Evolutionary conservation across 2,888 invertebrate genomes (phyloP).

Genomic region (Cremastinae sp.): DNA sequence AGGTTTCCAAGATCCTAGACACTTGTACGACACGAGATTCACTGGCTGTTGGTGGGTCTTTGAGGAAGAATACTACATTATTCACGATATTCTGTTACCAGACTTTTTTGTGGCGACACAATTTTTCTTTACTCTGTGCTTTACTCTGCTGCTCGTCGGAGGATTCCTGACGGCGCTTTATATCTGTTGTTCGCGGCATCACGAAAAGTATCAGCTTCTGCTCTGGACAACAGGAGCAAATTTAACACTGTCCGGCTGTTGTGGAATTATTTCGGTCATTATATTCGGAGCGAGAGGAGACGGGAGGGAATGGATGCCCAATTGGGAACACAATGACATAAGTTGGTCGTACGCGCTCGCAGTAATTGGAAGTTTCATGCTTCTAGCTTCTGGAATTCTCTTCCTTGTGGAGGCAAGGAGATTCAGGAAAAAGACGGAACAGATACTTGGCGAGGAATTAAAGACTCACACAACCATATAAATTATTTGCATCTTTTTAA

Average conservation of each 20-base stretch:
- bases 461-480: slow-evolving; percentile 89
- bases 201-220: slow-evolving; percentile 88
- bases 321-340: slow-evolving; percentile 96
- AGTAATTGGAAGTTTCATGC: slow-evolving; percentile 88
- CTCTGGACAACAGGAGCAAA: slow-evolving; percentile 88
- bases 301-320: slow-evolving; percentile 96
- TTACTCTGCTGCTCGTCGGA: slow-evolving; percentile 90
- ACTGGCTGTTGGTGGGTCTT: slow-evolving; percentile 98
- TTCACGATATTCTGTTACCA: slow-evolving; percentile 93
- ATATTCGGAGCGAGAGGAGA: slow-evolving; percentile 96
- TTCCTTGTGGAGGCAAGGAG: slow-evolving; percentile 92
- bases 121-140: slow-evolving; percentile 94
- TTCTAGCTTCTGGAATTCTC: slow-evolving; percentile 89
- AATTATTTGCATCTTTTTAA: slow-evolving; percentile 64
- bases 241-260: slow-evolving; percentile 87
- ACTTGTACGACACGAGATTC: slow-evolving; percentile 91
- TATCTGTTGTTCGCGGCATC: slow-evolving; percentile 87
- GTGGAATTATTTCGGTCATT: slow-evolving; percentile 91
- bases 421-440: slow-evolving; percentile 87
- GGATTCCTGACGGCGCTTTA: slow-evolving; percentile 88
- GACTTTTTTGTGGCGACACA: slow-evolving; percentile 97
- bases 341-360: slow-evolving; percentile 96
- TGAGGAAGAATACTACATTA: slow-evolving; percentile 97
- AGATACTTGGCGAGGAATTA: slow-evolving; percentile 86
- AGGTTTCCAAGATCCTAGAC: slow-evolving; percentile 92